Percentiles rank a stretch among this genome's conserved stretches.
phyloP scores from a whole-genome alignment of 2,797 vertebrate species.

The Loris lydekkerianus region DNA sequence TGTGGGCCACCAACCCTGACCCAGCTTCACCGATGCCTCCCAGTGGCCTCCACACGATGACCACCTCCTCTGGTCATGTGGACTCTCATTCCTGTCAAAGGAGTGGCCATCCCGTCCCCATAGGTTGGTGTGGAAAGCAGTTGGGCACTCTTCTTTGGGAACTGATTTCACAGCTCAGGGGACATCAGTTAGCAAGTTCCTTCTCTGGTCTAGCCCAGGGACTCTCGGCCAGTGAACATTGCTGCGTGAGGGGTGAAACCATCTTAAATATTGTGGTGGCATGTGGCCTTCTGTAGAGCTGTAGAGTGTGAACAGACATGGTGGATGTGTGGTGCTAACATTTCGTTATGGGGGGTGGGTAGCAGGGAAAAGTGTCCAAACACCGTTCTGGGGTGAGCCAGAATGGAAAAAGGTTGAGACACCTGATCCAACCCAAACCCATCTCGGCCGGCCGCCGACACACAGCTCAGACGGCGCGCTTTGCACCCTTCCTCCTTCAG shows the following conservation, averaged over 20 bases:
- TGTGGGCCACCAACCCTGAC: not conserved
- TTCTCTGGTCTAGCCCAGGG: not conserved
- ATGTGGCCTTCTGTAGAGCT: not conserved
- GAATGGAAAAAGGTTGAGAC: not conserved
- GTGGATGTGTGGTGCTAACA: not conserved
- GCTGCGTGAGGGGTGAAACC: rapidly evolving
- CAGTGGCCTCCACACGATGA: not conserved
- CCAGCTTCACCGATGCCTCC: not conserved
- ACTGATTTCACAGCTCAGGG: rapidly evolving
- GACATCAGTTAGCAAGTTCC: rapidly evolving
- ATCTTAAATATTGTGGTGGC: rapidly evolving
- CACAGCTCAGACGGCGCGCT: rapidly evolving
- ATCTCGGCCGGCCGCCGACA: not conserved
- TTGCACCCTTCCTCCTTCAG: rapidly evolving
- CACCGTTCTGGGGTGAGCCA: rapidly evolving
- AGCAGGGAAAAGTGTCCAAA: too few species aligned
- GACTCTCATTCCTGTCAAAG: not conserved
- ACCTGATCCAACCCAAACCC: not conserved
- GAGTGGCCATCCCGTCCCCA: not conserved
- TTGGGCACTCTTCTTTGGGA: not conserved
- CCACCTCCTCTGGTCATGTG: not conserved
- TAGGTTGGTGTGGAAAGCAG: not conserved
- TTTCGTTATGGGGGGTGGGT: not conserved
- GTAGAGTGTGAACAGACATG: not conserved
- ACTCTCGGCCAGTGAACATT: rapidly evolving